These are phyloP conservation scores for Coronaproctus castanopsis DNA, from an alignment of 2,888 invertebrate species.

Conservation along the genomic window DNA sequence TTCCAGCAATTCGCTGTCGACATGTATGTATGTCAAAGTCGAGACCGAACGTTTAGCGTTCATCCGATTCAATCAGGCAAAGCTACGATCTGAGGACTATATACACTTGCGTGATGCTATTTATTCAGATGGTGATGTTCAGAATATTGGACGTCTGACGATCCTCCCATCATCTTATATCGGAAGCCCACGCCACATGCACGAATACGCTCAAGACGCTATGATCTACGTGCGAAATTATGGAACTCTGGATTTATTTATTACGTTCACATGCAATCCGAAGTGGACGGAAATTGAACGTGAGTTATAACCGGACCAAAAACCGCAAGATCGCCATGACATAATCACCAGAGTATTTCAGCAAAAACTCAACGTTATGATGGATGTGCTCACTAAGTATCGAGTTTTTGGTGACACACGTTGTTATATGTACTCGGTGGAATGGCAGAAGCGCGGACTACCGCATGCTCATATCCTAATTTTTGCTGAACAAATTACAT, in stretches of 20 bases:
- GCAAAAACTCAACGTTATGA: constrained; percentile 13
- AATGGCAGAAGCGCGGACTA: constrained; percentile 22
- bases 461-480: constrained; percentile 23
- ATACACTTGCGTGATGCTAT: constrained; percentile 19
- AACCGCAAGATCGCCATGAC: constrained; percentile 20
- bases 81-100: constrained; percentile 3
- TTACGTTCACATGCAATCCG: constrained; percentile 22
- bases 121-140: constrained; percentile 15
- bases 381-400: constrained; percentile 11
- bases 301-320: constrained; percentile 15
- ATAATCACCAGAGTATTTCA: constrained; percentile 11
- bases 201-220: constrained; percentile 24
- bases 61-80: constrained; percentile 6
- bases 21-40: constrained; percentile 23
- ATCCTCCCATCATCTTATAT: constrained; percentile 22
- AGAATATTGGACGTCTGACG: constrained; percentile 19
- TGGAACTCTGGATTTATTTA: constrained; percentile 20
- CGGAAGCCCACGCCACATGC: constrained; percentile 22
- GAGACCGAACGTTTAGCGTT: constrained; percentile 23
- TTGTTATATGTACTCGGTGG: constrained; percentile 20
- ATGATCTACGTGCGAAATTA: constrained; percentile 22
- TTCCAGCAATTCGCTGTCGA: constrained; percentile 25
- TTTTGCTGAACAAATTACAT: constrained; percentile 17
- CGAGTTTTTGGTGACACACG: constrained; percentile 15
- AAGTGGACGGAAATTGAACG: constrained; percentile 21